phyloP scores from a whole-genome alignment of 1,140 invertebrate species.

The Maconellicoccus hirsutus region DNA sequence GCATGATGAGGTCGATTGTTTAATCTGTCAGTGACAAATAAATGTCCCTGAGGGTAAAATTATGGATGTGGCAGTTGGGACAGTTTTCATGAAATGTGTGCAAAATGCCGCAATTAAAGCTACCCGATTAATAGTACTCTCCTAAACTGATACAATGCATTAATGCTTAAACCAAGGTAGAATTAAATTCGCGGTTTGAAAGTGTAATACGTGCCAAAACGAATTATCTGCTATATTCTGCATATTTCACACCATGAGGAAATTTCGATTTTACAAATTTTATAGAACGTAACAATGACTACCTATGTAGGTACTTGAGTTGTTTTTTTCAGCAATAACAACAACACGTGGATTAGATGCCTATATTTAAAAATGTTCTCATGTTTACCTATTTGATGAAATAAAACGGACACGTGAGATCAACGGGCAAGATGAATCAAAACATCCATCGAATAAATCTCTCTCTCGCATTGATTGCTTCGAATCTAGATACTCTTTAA shows the following conservation, averaged over 20 bases:
- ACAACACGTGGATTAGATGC: no score
- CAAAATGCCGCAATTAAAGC: conserved; percentile 1
- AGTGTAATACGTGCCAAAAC: neutral
- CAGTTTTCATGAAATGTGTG: neutral
- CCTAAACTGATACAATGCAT: neutral
- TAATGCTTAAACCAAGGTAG: neutral
- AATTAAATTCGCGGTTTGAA: neutral
- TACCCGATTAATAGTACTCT: neutral
- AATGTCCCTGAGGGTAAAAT: neutral
- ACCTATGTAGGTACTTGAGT: no score
- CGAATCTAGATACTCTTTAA: neutral
- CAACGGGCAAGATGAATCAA: no score
- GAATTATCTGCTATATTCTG: no score
- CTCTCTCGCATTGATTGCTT: neutral
- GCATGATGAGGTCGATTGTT: neutral
- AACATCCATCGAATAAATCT: neutral
- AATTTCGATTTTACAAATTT: neutral
- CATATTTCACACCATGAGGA: neutral
- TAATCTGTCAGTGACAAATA: conserved; percentile 2
- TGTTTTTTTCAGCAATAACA: no score
- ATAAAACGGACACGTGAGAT: no score
- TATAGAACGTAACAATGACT: no score
- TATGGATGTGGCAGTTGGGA: neutral
- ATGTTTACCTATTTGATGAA: no score
- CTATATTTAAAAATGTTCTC: no score